Base-by-base conservation (phyloP, 2,113 vertebrate genomes). In the Thryonomys swinderianus region DNA sequence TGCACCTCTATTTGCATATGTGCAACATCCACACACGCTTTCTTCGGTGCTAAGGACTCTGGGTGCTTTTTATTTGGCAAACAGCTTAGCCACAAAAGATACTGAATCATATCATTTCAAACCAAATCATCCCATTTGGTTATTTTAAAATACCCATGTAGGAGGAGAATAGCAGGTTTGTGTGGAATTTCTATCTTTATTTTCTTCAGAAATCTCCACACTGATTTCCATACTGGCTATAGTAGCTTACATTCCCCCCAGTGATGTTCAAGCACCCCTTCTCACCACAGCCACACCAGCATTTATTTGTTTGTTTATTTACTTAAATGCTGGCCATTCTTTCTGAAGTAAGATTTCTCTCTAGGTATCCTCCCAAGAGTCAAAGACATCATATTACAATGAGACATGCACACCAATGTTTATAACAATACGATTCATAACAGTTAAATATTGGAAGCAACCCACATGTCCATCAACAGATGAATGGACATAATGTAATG, bases 91-190 rank as follows among this genome's bases (percentile, higher is more conserved):
- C 42, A 34, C 30, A 71, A 81, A 48, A 76, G 34, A 76, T 34
- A 74, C 40, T 1, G 76, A 85, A n/a, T 83, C 40, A 51, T 55
- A 67, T 16, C 11, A 12, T 81, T 88, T 84, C 45, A 91, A 81
- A 88, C 76, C 73, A 85, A 67, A 59, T n/a, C 30, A 78, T 78
- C 74, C 53, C 20, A 40, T 45, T 78, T 71, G 51, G 85, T 73
- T 87, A 40, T 85, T 88, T 78, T 69, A 85, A 89, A 91, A 93
- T 83, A 92, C 27, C 71, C 78, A 55, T 71, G 48, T 74, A 76
- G 42, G 13, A 74, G 42, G 13, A 74, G 73, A 45, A 48, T 48
- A 48, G 73, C 42, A 48, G 42, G 42, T 27, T 76, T 27, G 25
- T 30, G 17, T 76, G 42, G 42, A 76, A 76, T 76, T 76, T 76